Conservation (phyloP, 1,140 invertebrate genomes). For the Scaptomyza montana region DNA sequence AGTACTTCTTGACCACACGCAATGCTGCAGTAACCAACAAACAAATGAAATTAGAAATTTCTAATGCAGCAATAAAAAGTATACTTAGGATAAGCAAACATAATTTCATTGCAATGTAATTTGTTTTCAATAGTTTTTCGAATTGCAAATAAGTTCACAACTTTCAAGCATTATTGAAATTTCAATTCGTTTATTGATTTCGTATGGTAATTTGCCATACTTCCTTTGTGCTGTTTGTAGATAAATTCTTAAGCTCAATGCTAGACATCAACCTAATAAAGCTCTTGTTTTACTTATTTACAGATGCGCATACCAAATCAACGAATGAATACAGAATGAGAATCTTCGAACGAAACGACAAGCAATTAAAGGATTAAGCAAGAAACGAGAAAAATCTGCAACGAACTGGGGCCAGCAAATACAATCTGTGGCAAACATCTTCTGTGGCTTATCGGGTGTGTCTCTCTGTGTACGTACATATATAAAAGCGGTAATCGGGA, state of each 20-base stretch:
- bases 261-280: conserved; percentile 7
- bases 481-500: neutral
- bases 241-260: neutral
- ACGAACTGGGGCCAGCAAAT: neutral
- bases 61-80: too few species aligned
- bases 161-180: too few species aligned
- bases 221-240: too few species aligned
- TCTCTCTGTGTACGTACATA: conserved; percentile 42
- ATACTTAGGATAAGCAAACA: neutral
- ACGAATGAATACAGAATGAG: neutral
- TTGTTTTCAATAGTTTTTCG: too few species aligned
- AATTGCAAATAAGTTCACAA: too few species aligned
- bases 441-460: conserved; percentile 28
- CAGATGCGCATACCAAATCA: conserved; percentile 31
- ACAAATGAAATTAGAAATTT: neutral
- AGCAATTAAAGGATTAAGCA: conserved; percentile 41
- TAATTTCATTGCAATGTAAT: neutral
- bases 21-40: neutral
- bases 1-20: too few species aligned
- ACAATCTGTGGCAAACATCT: conserved; percentile 8
- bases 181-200: too few species aligned
- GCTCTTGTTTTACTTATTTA: conserved; percentile 23
- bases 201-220: too few species aligned
- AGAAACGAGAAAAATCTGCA: neutral
- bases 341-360: conserved; percentile 15